Evolutionary conservation across 2,113 vertebrate genomes (phyloP).

Genomic region (Gasterosteus nipponicus): DNA sequence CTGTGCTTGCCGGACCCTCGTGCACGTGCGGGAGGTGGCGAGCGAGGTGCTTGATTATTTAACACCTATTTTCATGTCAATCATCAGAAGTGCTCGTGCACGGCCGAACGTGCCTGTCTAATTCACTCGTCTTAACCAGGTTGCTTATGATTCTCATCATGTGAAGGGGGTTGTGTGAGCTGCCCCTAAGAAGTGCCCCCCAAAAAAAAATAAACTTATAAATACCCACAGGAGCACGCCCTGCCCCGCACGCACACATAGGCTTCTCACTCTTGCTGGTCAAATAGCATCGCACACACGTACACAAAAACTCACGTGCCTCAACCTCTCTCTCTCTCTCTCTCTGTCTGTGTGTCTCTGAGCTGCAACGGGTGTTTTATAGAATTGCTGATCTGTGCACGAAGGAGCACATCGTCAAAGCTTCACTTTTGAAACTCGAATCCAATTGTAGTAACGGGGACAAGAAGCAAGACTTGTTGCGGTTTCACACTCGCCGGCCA

Average conservation of each 20-base stretch:
- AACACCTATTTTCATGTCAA: neutral
- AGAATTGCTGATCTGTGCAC: slow-evolving; percentile 67
- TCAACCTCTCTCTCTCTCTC: slow-evolving; percentile 20
- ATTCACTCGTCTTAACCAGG: neutral
- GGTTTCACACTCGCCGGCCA: slow-evolving; percentile 1
- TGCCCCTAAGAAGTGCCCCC: slow-evolving; percentile 10
- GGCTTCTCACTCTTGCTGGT: slow-evolving; percentile 63
- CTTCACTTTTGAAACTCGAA: neutral
- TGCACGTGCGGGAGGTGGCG: neutral
- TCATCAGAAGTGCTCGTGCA: neutral
- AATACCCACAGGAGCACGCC: slow-evolving; percentile 54
- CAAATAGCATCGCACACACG: slow-evolving; percentile 44
- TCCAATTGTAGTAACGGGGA: neutral
- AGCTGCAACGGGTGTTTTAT: slow-evolving; percentile 42
- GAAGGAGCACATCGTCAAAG: slow-evolving; percentile 23
- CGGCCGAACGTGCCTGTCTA: neutral
- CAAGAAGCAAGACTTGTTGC: neutral
- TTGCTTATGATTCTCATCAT: neutral
- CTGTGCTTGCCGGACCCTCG: neutral
- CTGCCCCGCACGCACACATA: neutral
- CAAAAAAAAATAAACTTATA: slow-evolving; percentile 27
- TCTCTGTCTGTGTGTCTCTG: neutral
- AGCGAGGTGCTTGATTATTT: neutral
- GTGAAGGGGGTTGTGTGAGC: neutral
- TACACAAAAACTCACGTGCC: slow-evolving; percentile 36